These are phyloP conservation scores for Lagodon rhomboides DNA, from an alignment of 2,797 vertebrate species.

Conservation along the genomic window DNA sequence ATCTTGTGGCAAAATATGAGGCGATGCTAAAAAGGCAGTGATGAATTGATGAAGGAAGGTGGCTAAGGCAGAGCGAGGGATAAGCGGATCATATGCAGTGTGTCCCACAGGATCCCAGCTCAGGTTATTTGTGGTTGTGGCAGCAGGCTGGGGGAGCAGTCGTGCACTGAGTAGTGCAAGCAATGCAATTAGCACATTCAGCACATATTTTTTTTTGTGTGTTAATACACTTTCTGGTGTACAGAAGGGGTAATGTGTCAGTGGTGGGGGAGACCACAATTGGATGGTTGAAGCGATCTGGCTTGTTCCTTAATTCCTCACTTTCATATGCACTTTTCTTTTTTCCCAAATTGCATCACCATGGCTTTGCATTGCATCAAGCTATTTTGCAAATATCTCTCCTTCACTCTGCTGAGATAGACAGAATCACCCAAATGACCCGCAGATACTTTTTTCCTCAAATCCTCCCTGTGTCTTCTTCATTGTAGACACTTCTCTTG, in stretches of 20 bases:
- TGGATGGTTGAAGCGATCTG: constrained; percentile 2
- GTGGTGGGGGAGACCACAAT: background rate
- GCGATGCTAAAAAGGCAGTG: background rate
- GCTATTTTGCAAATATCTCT: constrained; percentile 34
- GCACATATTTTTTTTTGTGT: background rate
- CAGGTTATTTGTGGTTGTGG: constrained; percentile 37
- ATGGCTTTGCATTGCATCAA: constrained; percentile 54
- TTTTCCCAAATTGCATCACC: constrained; percentile 46
- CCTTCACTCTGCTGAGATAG: constrained; percentile 38
- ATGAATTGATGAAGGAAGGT: constrained; percentile 3
- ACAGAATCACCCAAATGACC: constrained; percentile 3
- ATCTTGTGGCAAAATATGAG: background rate
- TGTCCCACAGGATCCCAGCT: constrained; percentile 12
- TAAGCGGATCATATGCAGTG: background rate
- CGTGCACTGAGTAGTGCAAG: constrained; percentile 7
- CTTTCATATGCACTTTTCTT: constrained; percentile 49
- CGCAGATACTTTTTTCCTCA: constrained; percentile 11
- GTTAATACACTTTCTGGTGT: constrained; percentile 16
- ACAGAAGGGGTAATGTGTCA: constrained; percentile 1
- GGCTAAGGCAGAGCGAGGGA: background rate
- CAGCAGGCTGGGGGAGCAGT: background rate
- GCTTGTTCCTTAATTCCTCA: constrained; percentile 17
- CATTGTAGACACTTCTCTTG: background rate
- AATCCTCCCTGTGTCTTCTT: constrained; percentile 13
- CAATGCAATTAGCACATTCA: constrained; percentile 17